Evolutionary conservation across 2,113 vertebrate genomes (phyloP), one percentile per base, ranked within the genome.

Genomic region (Tichodroma muraria): DNA sequence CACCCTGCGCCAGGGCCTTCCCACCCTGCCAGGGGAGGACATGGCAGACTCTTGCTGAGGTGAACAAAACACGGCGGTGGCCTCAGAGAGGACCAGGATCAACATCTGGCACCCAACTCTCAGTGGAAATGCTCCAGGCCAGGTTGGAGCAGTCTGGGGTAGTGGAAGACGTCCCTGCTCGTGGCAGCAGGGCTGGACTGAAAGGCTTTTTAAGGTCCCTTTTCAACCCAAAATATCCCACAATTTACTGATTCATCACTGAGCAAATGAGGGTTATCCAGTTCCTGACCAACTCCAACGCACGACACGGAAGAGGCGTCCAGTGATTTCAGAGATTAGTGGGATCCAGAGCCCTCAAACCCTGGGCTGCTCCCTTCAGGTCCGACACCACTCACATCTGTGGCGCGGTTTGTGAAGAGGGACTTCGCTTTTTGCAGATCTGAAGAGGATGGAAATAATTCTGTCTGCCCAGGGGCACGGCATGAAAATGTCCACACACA

Each of bases 1-100:
- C 8, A 53, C 3, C 2, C 31, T 2, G 2, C 2, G 0, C 40
- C 68, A 45, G 37, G 5, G 2, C 25, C 25, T 10, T 2, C 9
- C 8, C 23, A 28, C 6, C 21, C 61, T 75, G 24, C 4, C 19
- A 13, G 44, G 27, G 15, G 7, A 69, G 4, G 45, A 10, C 37
- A 24, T 16, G 45, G 25, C 20, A 40, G 21, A 30, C 20, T 37
- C 25, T 40, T 33, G n/a, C 21, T 45, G 70, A 65, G 50, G 17
- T 10, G 50, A 87, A 59, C 47, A 59, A 65, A 81, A 61, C 13
- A 57, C 25, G 0, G 2, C 22, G 27, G 30, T 54, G 35, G 30
- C 16, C 61, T 53, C 37, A 38, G 25, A 53, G 0, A 45, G 40
- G 37, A 75, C 14, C 52, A 44, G 5, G 7, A 85, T 8, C 13